A percentile compares a stretch with the other conserved stretches of the same genome.
Evolutionary conservation across 2,113 vertebrate genomes (phyloP).

Genomic region (human (Homo sapiens)): DNA sequence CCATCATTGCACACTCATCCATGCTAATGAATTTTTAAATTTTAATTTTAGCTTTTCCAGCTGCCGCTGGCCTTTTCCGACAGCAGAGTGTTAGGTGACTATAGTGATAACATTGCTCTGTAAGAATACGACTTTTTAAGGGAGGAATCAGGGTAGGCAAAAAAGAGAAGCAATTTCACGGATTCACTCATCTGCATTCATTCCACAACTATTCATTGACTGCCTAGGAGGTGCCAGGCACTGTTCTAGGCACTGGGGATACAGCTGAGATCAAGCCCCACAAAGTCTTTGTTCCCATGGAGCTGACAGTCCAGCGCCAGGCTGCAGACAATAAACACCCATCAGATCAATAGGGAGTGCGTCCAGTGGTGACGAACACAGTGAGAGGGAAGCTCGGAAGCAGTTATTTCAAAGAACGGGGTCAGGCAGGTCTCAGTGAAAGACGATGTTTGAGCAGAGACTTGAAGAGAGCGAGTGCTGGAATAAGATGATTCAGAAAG

Average conservation of each 20-base stretch:
- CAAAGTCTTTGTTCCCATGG: accelerated
- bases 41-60: not conserved
- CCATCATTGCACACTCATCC: not conserved
- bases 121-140: not conserved
- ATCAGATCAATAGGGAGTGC: not conserved
- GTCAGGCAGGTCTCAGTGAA: not conserved
- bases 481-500: not conserved
- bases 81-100: not conserved
- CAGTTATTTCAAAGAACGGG: not conserved
- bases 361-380: not conserved
- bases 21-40: not conserved
- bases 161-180: not conserved
- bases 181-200: no score
- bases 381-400: not conserved
- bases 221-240: not conserved
- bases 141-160: not conserved
- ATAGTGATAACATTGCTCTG: not conserved
- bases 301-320: accelerated
- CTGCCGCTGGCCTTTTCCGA: not conserved
- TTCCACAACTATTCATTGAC: not conserved
- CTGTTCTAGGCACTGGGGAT: not conserved
- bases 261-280: not conserved
- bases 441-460: not conserved
- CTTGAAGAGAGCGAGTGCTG: not conserved
- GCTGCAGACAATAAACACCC: not conserved